phyloP scores from a whole-genome alignment of 2,797 vertebrate genomes.

The Sylvia borin region DNA sequence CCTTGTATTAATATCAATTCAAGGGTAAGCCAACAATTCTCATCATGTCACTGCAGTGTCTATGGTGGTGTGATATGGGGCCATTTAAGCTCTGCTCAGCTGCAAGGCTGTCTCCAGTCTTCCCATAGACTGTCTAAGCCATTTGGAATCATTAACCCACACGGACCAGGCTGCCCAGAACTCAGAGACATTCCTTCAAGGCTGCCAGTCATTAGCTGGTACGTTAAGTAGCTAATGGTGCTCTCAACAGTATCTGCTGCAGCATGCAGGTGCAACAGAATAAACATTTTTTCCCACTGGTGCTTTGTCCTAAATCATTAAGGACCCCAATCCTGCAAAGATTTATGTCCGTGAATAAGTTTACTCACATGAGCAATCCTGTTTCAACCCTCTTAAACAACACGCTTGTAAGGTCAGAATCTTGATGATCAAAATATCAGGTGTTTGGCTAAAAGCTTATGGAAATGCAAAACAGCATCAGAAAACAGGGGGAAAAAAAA shows the following conservation, averaged over 20 bases:
- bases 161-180: slow-evolving; percentile 55
- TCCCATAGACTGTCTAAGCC: slow-evolving; percentile 14
- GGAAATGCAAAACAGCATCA: neutral
- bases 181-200: slow-evolving; percentile 73
- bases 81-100: neutral
- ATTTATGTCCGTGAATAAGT: slow-evolving; percentile 47
- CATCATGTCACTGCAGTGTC: neutral
- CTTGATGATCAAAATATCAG: slow-evolving; percentile 12
- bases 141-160: slow-evolving; percentile 65
- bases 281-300: slow-evolving; percentile 76
- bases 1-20: slow-evolving; percentile 8
- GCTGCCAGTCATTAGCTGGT: slow-evolving; percentile 80
- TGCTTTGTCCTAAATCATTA: slow-evolving; percentile 75
- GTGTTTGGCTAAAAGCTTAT: neutral
- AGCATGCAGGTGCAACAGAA: slow-evolving; percentile 76
- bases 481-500: neutral
- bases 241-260: slow-evolving; percentile 75
- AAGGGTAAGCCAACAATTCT: slow-evolving; percentile 38
- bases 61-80: neutral
- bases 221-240: slow-evolving; percentile 86
- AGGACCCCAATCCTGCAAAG: slow-evolving; percentile 54
- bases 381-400: slow-evolving; percentile 1
- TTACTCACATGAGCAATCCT: slow-evolving; percentile 35
- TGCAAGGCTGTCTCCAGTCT: neutral
- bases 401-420: neutral